Percentiles rank a stretch among this genome's conserved stretches.
Evolutionary conservation across 2,797 vertebrate genomes (phyloP).

Genomic region (Artibeus jamaicensis): DNA sequence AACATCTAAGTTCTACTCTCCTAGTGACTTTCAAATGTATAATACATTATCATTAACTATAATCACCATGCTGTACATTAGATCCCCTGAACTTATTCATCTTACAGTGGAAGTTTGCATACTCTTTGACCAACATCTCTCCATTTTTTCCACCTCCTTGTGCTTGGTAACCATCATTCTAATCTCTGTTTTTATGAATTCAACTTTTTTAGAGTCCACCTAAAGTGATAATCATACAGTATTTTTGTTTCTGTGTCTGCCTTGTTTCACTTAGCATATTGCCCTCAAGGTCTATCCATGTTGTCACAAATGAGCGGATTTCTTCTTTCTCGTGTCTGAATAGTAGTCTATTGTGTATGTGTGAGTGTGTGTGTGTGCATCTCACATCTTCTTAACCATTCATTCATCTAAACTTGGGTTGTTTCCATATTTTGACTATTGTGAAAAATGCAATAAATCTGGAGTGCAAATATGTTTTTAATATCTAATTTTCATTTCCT

Average conservation of each 20-base stretch:
- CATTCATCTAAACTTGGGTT: not conserved
- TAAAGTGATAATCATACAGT: not conserved
- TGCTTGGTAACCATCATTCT: not conserved
- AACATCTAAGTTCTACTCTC: not conserved
- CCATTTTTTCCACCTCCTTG: not conserved
- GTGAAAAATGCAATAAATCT: not conserved
- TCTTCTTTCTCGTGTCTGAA: not conserved
- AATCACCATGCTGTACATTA: not conserved
- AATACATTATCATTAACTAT: not conserved
- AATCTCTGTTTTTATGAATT: not conserved
- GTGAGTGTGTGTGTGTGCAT: too few relatives aligned
- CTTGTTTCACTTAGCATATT: not conserved
- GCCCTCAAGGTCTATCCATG: not conserved
- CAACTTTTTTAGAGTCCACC: not conserved
- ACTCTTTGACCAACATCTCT: not conserved
- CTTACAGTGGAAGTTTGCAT: not conserved
- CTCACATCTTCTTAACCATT: not conserved
- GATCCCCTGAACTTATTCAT: not conserved
- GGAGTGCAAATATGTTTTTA: not conserved
- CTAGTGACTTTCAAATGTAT: not conserved
- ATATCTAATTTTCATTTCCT: not conserved
- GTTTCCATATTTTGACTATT: not conserved
- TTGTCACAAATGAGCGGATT: not conserved
- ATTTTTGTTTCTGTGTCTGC: not conserved
- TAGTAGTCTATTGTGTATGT: not conserved